phyloP scores from a whole-genome alignment of 2,888 invertebrate species.

The Dexiosoma caninum region DNA sequence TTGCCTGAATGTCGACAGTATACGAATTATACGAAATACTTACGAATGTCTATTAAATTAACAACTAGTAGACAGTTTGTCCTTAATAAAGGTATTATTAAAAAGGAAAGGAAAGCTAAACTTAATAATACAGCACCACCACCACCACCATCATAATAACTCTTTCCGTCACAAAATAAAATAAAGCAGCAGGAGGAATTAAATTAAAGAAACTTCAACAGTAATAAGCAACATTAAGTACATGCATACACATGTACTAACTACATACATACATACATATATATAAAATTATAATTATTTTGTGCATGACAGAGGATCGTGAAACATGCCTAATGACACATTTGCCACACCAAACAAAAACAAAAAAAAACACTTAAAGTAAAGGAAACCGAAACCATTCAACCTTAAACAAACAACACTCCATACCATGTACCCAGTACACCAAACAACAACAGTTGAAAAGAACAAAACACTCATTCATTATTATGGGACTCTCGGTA shows the following conservation, averaged over 20 bases:
- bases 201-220: conserved; percentile 24
- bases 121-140: background rate
- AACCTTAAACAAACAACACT: conserved; percentile 38
- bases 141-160: no score
- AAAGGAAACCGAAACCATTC: conserved; percentile 50
- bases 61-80: conserved; percentile 41
- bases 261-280: no score
- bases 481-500: conserved; percentile 43
- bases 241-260: no score
- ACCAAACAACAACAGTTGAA: conserved; percentile 23
- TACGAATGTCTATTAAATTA: no score
- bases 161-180: background rate
- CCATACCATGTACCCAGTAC: conserved; percentile 10
- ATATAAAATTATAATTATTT: conserved; percentile 76
- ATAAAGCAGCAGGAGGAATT: conserved; percentile 6
- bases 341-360: conserved; percentile 70
- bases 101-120: background rate
- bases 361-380: background rate
- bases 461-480: conserved; percentile 36
- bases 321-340: conserved; percentile 75
- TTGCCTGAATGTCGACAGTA: background rate
- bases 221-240: conserved; percentile 67
- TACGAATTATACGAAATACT: background rate
- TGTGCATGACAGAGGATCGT: conserved; percentile 75
- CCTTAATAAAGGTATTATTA: conserved; percentile 23